Base-by-base conservation (phyloP, 2,888 invertebrate genomes). In the Mythimna ferrago region DNA sequence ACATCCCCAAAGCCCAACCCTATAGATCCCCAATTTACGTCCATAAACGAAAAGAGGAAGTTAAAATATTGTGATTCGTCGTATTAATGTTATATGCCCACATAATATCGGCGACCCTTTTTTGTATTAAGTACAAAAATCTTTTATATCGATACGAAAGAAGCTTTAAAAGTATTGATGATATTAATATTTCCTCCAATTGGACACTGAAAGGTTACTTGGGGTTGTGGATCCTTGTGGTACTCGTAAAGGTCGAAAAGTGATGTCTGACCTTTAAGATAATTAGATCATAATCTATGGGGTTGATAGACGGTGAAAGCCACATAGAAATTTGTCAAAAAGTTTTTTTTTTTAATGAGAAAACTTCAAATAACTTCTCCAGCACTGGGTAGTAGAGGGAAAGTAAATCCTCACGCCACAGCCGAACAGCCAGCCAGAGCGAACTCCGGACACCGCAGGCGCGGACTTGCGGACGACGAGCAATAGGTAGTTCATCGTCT, bases 41-140 rank as follows among this genome's bases (percentile, higher is more conserved):
- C 41, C 82, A 88, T 86, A 86, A 84, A 88, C 78, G 81, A 77
- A 72, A 82, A 79, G 78, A 79, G 76, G 78, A 85, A 86, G 83
- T 78, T 76, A 77, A 72, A 78, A 83, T 82, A 48, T 85, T 84
- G 81, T 80, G 81, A 80, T 80, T 85, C 73, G 79, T 66, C 69
- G 68, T 67, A 62, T 75, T 56, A 70, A 53, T 72, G n/a, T 71
- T 66, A 77, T 64, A 71, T 66, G 51, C 53, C 35, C 58, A 64
- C 51, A 54, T 83, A 71, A 57, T 68, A 78, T 48, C 54, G 2
- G 44, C 44, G 67, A 73, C 71, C 75, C 64, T 82, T 74, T 76
- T 78, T 62, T 68, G 53, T 75, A 68, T 72, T 51, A 79, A 48
- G 44, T 73, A 71, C 57, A n/a, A 64, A 32, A 67, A 57, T 54